These are phyloP conservation scores for Dicycla oo DNA, from an alignment of 2,888 invertebrate genomes.

Conservation along the genomic window DNA sequence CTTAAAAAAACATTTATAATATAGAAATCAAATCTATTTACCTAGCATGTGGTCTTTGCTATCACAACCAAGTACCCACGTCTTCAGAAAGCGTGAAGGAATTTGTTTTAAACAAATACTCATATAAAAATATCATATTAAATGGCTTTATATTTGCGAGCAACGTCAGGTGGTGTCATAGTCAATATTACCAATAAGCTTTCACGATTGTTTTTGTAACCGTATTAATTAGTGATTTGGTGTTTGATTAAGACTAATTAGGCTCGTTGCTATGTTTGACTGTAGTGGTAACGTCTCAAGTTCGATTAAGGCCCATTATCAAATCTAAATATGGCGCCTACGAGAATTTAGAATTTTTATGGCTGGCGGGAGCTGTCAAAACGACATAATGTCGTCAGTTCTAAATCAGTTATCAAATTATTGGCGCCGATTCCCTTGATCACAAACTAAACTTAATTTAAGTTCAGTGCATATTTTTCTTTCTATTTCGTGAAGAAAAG, in stretches of 20 bases:
- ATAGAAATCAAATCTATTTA: slow-evolving; percentile 41
- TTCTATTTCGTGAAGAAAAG: too few relatives aligned
- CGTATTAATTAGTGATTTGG: slow-evolving; percentile 9
- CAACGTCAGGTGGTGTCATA: slow-evolving; percentile 4
- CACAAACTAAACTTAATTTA: too few relatives aligned
- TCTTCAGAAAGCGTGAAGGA: slow-evolving; percentile 45
- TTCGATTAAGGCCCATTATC: not conserved
- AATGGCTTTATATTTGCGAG: slow-evolving; percentile 39
- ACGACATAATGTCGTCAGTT: not conserved
- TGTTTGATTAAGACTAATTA: slow-evolving; percentile 22
- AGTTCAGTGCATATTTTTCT: too few relatives aligned
- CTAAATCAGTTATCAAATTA: not conserved
- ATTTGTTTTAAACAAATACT: slow-evolving; percentile 55
- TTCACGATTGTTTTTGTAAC: slow-evolving; percentile 39
- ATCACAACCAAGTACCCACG: slow-evolving; percentile 10
- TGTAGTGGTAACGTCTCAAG: not conserved
- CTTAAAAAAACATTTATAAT: slow-evolving; percentile 13
- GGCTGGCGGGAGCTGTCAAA: not conserved
- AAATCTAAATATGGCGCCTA: not conserved
- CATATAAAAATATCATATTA: slow-evolving; percentile 13
- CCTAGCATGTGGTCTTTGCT: not conserved
- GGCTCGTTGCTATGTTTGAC: not conserved
- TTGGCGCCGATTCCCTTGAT: too few relatives aligned
- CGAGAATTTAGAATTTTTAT: not conserved
- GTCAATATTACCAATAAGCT: slow-evolving; percentile 45